A percentile compares a stretch with the other conserved stretches of the same genome.
These are phyloP conservation scores for Marcusenius ussheri DNA, from an alignment of 2,113 vertebrate species.

Conservation along the genomic window DNA sequence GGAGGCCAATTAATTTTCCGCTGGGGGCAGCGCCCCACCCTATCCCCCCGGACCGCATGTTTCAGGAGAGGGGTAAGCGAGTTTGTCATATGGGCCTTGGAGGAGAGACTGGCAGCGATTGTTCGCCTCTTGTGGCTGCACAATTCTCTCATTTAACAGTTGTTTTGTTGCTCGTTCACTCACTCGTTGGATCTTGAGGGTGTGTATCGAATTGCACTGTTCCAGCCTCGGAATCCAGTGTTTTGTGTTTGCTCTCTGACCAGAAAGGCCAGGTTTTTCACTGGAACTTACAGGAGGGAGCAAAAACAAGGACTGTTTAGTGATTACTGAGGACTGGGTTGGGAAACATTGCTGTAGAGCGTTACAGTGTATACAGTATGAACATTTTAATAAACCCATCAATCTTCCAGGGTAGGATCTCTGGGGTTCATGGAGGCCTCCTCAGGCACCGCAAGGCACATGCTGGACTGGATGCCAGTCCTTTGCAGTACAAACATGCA, in stretches of 20 bases:
- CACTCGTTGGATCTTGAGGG: not conserved
- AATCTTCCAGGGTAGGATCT: not conserved
- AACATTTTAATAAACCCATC: not conserved
- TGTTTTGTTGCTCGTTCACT: not conserved
- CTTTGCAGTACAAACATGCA: not conserved
- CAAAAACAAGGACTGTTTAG: not conserved
- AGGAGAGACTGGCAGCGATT: not conserved
- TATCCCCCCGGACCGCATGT: not conserved
- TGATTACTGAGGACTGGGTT: not conserved
- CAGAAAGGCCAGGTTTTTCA: not conserved
- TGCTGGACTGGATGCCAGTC: not conserved
- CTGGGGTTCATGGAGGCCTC: not conserved
- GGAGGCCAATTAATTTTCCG: not conserved
- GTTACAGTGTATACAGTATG: not conserved
- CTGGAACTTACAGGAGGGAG: not conserved
- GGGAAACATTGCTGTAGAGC: not conserved
- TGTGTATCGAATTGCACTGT: not conserved
- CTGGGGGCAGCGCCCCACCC: not conserved
- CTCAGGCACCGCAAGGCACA: not conserved
- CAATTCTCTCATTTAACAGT: not conserved
- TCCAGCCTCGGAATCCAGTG: not conserved
- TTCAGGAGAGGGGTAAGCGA: not conserved
- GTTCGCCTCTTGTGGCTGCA: not conserved
- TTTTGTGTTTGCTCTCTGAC: not conserved
- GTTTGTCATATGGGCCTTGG: not conserved